phyloP scores from a whole-genome alignment of 2,797 vertebrate genomes.

The Ctenosaura bakeri region DNA sequence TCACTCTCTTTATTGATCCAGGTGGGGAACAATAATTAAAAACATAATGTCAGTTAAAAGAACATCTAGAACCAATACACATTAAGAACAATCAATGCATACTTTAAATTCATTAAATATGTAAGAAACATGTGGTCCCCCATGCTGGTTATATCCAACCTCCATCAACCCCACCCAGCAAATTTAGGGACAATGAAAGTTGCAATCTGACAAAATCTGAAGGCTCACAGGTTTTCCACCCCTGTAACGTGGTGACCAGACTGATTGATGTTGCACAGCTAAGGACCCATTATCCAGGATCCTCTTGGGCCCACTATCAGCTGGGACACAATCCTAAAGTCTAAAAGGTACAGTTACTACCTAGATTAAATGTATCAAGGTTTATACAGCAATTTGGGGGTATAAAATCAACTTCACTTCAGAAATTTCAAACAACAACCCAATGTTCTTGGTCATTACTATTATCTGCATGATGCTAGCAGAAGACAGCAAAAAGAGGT shows the following conservation, averaged over 20 bases:
- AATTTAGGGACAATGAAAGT: background rate
- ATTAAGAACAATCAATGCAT: no score
- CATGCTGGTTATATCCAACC: background rate
- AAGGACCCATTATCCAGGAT: background rate
- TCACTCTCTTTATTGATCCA: no score
- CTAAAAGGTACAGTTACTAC: background rate
- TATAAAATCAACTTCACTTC: background rate
- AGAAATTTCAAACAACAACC: background rate
- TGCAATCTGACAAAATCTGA: background rate
- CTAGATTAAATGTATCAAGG: background rate
- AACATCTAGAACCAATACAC: no score
- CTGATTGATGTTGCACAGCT: background rate
- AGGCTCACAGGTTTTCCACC: background rate
- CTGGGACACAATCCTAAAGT: background rate
- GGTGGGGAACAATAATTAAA: no score
- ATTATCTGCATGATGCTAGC: no score
- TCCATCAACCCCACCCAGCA: background rate
- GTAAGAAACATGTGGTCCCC: background rate
- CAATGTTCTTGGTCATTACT: background rate
- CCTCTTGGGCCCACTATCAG: background rate
- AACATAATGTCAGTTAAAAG: no score
- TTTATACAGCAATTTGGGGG: background rate
- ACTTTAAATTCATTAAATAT: background rate
- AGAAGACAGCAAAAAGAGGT: no score
- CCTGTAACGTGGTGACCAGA: no score